Evolutionary conservation across 1,140 invertebrate genomes (phyloP), one percentile per base, ranked within the genome.

Genomic region (Radopholus similis): DNA sequence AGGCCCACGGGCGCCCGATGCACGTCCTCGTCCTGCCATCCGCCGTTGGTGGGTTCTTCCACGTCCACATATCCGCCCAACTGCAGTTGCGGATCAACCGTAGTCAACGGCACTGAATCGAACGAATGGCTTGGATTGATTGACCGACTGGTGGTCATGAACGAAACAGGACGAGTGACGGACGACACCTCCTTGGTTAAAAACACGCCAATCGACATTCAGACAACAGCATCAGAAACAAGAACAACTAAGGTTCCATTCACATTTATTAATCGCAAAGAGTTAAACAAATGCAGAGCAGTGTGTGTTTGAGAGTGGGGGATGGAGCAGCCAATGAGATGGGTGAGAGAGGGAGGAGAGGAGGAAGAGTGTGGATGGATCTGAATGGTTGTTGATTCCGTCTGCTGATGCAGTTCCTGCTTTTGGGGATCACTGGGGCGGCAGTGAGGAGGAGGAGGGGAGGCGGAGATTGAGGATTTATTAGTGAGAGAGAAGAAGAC

Each of bases 391-490:
- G n/a, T n/a, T n/a, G n/a, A n/a, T n/a, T n/a, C n/a, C n/a, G n/a
- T n/a, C n/a, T n/a, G n/a, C n/a, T 0, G 44, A 47, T n/a, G 15
- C n/a, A 47, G 13, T 47, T n/a, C 8, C 18, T 5, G 44, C 15
- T 6, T n/a, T n/a, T 5, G 26, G 6, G 23, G 32, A 42, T 60
- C 57, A 60, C 57, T 60, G 57, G 59, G 58, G 59, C 47, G 59
- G 59, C 59, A 62, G 59, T 62, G 59, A 8, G 49, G 44, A 60
- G 40, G 35, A 42, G 18, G n/a, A 23, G 54, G 26, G 32, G 40
- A 64, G 34, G 63, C 63, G 28, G 6, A 57, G 30, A 57, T 30
- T 65, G 32, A 67, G 32, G 23, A 47, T 37, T 65, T 62, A 66
- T 40, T 67, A 6, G 4, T 15, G 3, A 65, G 35, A 63, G 6